Percentiles rank a stretch among this genome's conserved stretches.
Evolutionary conservation across 1,140 invertebrate species (phyloP).

Genomic region (Pseudomyrmex dendroicus): DNA sequence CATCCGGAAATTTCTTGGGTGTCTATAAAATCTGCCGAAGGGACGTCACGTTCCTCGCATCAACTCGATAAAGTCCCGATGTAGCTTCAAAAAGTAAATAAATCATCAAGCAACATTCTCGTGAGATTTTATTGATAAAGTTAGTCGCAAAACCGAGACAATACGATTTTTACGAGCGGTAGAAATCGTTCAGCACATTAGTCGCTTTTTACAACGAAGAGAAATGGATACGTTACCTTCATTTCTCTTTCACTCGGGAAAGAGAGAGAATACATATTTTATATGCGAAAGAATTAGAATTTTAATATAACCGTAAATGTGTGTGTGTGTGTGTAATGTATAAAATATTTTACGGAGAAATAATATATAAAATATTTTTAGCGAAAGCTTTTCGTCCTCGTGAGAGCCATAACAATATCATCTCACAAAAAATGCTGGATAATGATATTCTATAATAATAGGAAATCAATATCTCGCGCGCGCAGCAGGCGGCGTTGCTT

Average conservation of each 20-base stretch:
- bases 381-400: background rate
- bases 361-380: slow-evolving; percentile 11
- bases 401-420: slow-evolving; percentile 4
- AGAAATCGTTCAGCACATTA: background rate
- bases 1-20: slow-evolving; percentile 49
- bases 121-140: slow-evolving; percentile 32
- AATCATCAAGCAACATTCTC: slow-evolving; percentile 13
- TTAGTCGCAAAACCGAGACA: background rate
- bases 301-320: slow-evolving; percentile 10
- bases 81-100: slow-evolving; percentile 37
- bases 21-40: slow-evolving; percentile 46
- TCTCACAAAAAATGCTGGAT: background rate
- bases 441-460: slow-evolving; percentile 40
- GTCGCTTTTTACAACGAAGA: background rate
- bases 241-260: no score
- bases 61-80: slow-evolving; percentile 34
- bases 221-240: background rate
- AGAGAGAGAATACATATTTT: no score
- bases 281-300: background rate
- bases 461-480: slow-evolving; percentile 34
- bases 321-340: background rate
- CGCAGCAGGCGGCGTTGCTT: background rate
- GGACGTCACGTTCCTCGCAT: slow-evolving; percentile 47
- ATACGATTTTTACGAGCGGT: slow-evolving; percentile 11
- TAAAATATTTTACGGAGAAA: slow-evolving; percentile 1